phyloP scores from a whole-genome alignment of 2,797 vertebrate genomes.

The Anniella stebbinsi region DNA sequence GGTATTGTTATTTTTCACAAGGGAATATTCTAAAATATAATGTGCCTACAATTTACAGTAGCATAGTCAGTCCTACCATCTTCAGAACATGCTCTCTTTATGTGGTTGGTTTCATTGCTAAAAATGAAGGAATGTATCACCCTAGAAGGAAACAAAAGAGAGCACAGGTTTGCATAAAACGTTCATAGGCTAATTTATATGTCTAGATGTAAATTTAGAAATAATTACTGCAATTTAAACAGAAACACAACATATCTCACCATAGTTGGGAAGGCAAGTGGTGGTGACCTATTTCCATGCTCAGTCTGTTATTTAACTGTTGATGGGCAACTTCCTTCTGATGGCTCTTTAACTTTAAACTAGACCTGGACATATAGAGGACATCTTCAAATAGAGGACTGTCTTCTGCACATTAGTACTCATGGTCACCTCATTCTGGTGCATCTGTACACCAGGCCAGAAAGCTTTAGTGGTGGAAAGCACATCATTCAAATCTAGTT shows the following conservation, averaged over 20 bases:
- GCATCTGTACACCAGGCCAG: not conserved
- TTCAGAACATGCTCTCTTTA: not conserved
- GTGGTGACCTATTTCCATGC: not conserved
- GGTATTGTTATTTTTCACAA: not conserved
- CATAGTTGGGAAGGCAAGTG: not conserved
- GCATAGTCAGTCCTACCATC: not conserved
- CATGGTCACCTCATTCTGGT: not conserved
- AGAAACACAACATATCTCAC: not conserved
- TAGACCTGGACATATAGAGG: not conserved
- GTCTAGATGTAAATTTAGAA: not conserved
- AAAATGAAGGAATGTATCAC: not conserved
- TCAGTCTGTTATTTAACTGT: not conserved
- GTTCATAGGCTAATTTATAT: not conserved
- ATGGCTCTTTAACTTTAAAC: not conserved
- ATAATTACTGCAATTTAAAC: not conserved
- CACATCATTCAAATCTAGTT: not conserved
- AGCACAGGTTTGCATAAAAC: not conserved
- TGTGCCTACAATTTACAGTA: not conserved
- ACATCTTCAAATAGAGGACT: not conserved
- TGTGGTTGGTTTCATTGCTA: no score
- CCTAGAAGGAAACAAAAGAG: not conserved
- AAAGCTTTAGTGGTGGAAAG: not conserved
- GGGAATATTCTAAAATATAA: not conserved
- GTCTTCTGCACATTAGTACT: not conserved
- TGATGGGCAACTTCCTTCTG: not conserved